These are phyloP conservation scores for Candoia aspera DNA, from an alignment of 2,113 vertebrate species.

Conservation along the genomic window DNA sequence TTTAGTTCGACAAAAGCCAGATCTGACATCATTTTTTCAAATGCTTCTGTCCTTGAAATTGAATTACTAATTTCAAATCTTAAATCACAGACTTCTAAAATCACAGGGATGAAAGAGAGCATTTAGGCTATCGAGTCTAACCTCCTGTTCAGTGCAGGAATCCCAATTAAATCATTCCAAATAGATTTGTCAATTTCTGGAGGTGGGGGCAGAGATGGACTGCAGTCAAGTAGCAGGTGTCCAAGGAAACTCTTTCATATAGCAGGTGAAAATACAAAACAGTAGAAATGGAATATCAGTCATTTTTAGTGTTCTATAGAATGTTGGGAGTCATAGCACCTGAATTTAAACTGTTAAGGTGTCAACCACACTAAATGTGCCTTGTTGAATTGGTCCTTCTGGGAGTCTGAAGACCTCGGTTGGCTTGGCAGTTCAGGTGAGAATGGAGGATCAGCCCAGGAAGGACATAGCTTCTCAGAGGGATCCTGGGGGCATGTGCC, in stretches of 20 bases:
- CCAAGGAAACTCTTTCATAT: neutral
- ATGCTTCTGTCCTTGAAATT: neutral
- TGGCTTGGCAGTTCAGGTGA: neutral
- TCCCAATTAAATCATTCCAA: neutral
- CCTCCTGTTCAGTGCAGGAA: neutral
- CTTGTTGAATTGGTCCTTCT: neutral
- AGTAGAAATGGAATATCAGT: neutral
- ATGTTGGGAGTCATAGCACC: neutral
- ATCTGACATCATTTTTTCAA: neutral
- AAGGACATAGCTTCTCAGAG: too few relatives aligned
- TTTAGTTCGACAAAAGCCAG: neutral
- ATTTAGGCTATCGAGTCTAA: neutral
- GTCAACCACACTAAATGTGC: neutral
- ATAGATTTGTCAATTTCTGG: neutral
- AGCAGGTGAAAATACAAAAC: neutral
- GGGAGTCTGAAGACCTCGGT: neutral
- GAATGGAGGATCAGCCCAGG: neutral
- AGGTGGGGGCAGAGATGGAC: neutral
- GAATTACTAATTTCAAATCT: neutral
- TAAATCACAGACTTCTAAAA: neutral
- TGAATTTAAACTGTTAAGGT: neutral
- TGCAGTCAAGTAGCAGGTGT: neutral
- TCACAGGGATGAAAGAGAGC: neutral
- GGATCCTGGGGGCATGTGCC: too few relatives aligned
- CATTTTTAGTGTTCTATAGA: neutral